Conservation (phyloP, 2,113 vertebrate genomes). For the Malurus alboscapulatus region DNA sequence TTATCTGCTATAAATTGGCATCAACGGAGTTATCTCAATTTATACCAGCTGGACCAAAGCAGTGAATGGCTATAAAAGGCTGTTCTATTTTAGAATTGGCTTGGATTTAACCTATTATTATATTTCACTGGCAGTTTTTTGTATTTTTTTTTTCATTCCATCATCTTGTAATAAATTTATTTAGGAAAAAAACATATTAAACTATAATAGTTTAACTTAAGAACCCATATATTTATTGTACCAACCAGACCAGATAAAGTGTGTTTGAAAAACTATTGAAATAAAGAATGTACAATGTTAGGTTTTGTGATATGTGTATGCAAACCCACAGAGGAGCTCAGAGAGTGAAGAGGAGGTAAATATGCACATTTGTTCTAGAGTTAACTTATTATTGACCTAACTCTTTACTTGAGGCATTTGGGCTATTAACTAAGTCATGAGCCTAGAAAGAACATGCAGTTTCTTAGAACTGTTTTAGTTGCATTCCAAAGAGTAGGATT, state of each 20-base stretch:
- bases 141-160: not conserved
- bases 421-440: not conserved
- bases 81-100: not conserved
- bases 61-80: not conserved
- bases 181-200: slow-evolving; percentile 24
- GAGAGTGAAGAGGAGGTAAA: not conserved
- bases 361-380: not conserved
- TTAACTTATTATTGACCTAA: not conserved
- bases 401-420: not conserved
- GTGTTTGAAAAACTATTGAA: not conserved
- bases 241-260: not conserved
- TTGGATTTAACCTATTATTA: slow-evolving; percentile 11
- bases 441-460: not conserved
- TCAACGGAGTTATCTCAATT: slow-evolving; percentile 12
- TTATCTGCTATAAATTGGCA: slow-evolving; percentile 42
- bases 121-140: not conserved
- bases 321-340: not conserved
- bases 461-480: not conserved
- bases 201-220: not conserved
- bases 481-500: not conserved
- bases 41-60: slow-evolving; percentile 39
- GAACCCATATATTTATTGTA: not conserved
- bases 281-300: not conserved
- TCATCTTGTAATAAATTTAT: not conserved
- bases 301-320: not conserved